Conservation (phyloP, 2,113 vertebrate genomes). For the Melozone crissalis region DNA sequence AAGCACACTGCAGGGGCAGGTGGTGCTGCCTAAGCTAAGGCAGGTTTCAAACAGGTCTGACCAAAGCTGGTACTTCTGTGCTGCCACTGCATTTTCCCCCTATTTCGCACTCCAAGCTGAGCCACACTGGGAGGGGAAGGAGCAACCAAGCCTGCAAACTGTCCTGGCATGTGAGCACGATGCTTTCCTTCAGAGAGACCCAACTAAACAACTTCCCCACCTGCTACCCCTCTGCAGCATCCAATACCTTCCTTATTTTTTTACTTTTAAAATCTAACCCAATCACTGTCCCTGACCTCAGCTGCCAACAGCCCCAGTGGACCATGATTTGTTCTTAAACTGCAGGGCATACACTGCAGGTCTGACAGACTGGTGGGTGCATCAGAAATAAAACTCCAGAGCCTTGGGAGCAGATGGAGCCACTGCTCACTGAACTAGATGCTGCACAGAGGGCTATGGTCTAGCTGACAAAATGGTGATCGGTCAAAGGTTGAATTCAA, state of each 20-base stretch:
- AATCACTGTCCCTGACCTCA: background rate
- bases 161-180: rapidly evolving
- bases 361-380: background rate
- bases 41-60: background rate
- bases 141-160: background rate
- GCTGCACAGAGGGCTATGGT: background rate
- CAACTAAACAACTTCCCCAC: background rate
- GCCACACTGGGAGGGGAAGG: background rate
- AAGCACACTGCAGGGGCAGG: background rate
- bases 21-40: rapidly evolving
- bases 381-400: background rate
- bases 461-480: background rate
- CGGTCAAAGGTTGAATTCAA: background rate
- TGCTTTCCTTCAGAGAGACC: background rate
- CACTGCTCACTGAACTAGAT: background rate
- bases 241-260: background rate
- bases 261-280: background rate
- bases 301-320: background rate
- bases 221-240: background rate
- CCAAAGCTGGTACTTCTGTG: background rate
- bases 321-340: background rate
- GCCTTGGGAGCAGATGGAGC: background rate
- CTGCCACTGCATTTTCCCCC: background rate
- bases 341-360: background rate
- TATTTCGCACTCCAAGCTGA: background rate